Base-by-base conservation (phyloP, 2,113 vertebrate species). In the Scomber scombrus region DNA sequence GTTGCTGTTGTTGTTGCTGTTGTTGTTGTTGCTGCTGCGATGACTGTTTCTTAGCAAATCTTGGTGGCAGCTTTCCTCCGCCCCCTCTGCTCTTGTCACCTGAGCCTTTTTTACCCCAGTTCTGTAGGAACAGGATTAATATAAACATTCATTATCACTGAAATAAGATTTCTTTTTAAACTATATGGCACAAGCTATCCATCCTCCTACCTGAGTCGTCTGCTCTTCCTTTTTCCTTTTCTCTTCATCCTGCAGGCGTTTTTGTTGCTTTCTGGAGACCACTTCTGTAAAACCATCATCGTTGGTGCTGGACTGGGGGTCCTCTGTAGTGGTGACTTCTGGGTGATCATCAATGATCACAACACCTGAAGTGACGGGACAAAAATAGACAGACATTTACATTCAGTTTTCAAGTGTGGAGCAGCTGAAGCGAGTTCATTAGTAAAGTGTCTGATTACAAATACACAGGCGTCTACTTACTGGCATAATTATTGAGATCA, bases 301-400 rank as follows among this genome's bases (percentile, higher is more conserved):
- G 70, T 96, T 97, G 81, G 97, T 84, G 90, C 94, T 99, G 80
- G 97, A 98, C 84, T 98, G 98, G 1, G 96, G 95, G 88, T 99
- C 98, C 92, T 99, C 98, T 81, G 97, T 95, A 55, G 97, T 98
- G n/a, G 98, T 99, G 69, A 99, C 98, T 93, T 99, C 98, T 26
- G 98, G 98, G 86, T 99, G 98, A 88, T 99, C 98, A 83, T 99
- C 98, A 86, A 99, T 99, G 85, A 99, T 99, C 77, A 99, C 98
- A 90, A 99, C 98, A 93, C 98, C 98, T 99, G 64, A 0, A 88
- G 83, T 16, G 66, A 88, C 19, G 0, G 29, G 31, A 63, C 21
- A 55, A 45, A 64, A 54, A 50, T 2, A 23, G 12, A 19, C 50
- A 23, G 12, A 19, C 50, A n/a, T 40, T 21, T 18, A 63, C 9